A percentile compares a stretch with the other conserved stretches of the same genome.
phyloP scores from a whole-genome alignment of 2,113 vertebrate genomes.

The Pteropus alecto region DNA sequence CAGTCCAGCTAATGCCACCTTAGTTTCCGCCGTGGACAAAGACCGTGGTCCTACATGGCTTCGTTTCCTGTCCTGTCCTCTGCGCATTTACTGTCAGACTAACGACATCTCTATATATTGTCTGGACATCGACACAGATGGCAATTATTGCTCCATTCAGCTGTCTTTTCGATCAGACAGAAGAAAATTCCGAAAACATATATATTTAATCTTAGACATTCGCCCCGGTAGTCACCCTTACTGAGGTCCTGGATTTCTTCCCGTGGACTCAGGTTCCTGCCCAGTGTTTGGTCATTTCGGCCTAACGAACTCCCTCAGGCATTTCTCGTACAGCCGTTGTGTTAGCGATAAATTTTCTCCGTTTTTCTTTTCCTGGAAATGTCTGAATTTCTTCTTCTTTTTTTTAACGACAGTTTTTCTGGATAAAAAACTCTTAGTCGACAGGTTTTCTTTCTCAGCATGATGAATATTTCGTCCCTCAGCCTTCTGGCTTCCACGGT shows the following conservation, averaged over 20 bases:
- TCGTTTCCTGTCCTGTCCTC: neutral
- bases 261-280: neutral
- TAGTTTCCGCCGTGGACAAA: neutral
- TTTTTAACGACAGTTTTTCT: neutral
- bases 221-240: neutral
- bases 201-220: neutral
- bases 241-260: neutral
- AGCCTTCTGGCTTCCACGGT: neutral
- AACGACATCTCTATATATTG: neutral
- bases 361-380: neutral
- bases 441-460: neutral
- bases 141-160: neutral
- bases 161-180: neutral
- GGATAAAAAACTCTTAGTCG: neutral
- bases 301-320: neutral
- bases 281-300: neutral
- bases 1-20: neutral
- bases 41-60: neutral
- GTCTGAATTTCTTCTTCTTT: neutral
- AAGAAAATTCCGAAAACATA: neutral
- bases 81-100: neutral
- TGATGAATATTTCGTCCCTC: neutral
- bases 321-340: neutral
- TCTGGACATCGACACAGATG: neutral
- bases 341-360: neutral